Conservation (phyloP, 2,113 vertebrate species). For the Gnathonemus longibarbis region DNA sequence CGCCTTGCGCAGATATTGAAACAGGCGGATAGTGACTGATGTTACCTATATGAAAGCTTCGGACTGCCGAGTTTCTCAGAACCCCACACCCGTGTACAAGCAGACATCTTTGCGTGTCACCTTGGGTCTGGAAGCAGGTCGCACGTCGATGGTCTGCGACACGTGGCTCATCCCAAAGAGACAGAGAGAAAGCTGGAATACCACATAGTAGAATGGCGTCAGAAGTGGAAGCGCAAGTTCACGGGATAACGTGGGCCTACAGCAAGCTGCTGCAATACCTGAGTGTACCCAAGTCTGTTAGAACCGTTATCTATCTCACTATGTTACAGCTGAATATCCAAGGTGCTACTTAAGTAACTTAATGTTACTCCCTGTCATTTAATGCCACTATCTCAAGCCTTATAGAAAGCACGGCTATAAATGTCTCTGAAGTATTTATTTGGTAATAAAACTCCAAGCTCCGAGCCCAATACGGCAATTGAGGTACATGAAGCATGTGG, state of each 20-base stretch:
- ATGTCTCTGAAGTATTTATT: background rate
- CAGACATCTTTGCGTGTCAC: background rate
- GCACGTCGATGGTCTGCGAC: too few species aligned
- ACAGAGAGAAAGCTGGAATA: background rate
- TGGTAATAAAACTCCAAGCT: background rate
- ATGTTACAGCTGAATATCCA: background rate
- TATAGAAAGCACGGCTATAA: background rate
- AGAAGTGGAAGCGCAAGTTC: background rate
- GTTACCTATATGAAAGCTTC: background rate
- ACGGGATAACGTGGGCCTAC: background rate
- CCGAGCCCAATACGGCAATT: background rate
- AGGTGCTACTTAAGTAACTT: background rate
- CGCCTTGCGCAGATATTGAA: background rate
- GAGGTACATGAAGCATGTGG: background rate
- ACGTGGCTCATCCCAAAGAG: background rate
- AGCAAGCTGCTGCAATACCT: background rate
- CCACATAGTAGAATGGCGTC: background rate
- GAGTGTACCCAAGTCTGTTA: background rate
- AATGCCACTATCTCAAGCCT: background rate
- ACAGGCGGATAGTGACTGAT: background rate
- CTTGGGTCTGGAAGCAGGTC: slow-evolving; percentile 6
- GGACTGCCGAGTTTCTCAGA: background rate
- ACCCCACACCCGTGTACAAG: background rate
- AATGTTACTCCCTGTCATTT: background rate
- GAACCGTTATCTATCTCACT: background rate